Evolutionary conservation across 2,113 vertebrate genomes (phyloP).

Genomic region (zebrafish (Danio rerio)): DNA sequence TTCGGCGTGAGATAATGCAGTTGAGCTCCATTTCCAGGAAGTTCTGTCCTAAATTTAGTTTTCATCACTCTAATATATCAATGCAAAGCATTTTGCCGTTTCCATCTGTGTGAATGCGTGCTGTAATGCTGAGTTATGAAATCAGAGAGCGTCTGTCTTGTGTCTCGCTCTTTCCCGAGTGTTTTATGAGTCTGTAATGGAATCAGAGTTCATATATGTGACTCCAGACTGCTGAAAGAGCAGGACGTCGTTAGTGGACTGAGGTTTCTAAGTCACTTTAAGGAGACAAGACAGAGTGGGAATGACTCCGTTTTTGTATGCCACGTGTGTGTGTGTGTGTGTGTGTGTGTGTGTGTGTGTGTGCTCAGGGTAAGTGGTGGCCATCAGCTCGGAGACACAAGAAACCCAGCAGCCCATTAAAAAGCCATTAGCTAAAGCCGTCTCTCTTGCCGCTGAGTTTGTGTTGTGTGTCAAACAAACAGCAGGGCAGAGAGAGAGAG

Average conservation of each 20-base stretch:
- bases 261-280: constrained; percentile 38
- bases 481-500: background rate
- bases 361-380: constrained; percentile 42
- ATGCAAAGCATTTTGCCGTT: constrained; percentile 5
- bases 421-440: constrained; percentile 43
- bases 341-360: constrained; percentile 12
- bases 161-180: constrained; percentile 6
- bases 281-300: constrained; percentile 32
- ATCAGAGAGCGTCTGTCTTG: constrained; percentile 6
- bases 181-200: constrained; percentile 32
- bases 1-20: background rate
- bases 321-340: background rate
- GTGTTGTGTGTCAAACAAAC: constrained; percentile 43
- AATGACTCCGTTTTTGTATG: constrained; percentile 33
- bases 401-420: constrained; percentile 43
- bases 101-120: constrained; percentile 20
- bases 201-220: constrained; percentile 24
- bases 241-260: constrained; percentile 14
- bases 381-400: constrained; percentile 44
- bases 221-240: constrained; percentile 26
- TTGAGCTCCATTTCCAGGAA: constrained; percentile 7
- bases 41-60: background rate
- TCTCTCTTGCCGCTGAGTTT: constrained; percentile 28
- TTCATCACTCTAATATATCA: background rate
- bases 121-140: constrained; percentile 27